Percentiles rank a stretch among this genome's conserved stretches.
Conservation (phyloP, 2,888 invertebrate species). For the Mallateleia sp. region DNA sequence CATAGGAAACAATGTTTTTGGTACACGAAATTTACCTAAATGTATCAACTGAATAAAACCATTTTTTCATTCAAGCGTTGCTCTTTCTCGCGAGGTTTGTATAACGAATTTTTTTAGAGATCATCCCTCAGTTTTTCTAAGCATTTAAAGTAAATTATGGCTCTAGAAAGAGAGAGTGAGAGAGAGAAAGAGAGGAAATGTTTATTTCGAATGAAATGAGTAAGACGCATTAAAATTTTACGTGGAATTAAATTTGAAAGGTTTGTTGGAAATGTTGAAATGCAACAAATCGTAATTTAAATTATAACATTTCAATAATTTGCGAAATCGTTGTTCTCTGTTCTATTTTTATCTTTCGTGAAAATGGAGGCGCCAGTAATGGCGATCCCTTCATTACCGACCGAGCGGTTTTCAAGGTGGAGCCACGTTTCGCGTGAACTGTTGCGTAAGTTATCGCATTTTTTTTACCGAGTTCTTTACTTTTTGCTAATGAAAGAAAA, state of each 20-base stretch:
- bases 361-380: neutral
- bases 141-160: too few species aligned
- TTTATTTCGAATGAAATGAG: too few species aligned
- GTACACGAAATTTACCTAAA: conserved; percentile 51
- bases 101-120: neutral
- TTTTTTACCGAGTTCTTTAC: too few species aligned
- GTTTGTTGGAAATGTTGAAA: too few species aligned
- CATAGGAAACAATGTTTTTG: conserved; percentile 64
- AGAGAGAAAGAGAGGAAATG: too few species aligned
- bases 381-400: neutral
- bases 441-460: neutral
- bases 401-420: neutral
- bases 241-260: too few species aligned
- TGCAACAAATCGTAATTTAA: too few species aligned
- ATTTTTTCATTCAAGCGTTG: conserved; percentile 53
- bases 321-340: neutral
- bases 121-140: too few species aligned
- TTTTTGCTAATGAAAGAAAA: too few species aligned
- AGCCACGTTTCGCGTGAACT: neutral
- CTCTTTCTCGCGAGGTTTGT: neutral
- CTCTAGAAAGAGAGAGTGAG: neutral
- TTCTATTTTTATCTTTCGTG: neutral
- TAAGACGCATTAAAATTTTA: too few species aligned
- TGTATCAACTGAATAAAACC: conserved; percentile 66
- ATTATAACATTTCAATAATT: neutral